Evolutionary conservation across 2,113 vertebrate genomes (phyloP).

Genomic region (Mixornis gularis): DNA sequence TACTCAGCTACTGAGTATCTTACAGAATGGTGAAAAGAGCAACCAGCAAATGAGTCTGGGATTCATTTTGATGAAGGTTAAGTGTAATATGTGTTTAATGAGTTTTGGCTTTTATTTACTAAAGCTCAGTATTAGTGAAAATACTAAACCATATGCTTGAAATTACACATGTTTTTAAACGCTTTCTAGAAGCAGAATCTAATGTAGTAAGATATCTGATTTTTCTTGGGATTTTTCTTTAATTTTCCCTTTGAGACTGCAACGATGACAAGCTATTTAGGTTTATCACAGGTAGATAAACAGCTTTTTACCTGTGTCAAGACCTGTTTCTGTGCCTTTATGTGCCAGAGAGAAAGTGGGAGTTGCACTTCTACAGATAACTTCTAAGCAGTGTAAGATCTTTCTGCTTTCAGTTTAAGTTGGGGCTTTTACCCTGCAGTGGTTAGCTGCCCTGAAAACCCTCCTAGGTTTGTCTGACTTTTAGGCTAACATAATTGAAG

Average conservation of each 20-base stretch:
- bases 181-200: background rate
- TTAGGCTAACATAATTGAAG: background rate
- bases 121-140: constrained; percentile 3
- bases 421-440: background rate
- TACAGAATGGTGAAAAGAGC: constrained; percentile 1
- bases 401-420: background rate
- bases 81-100: constrained; percentile 38
- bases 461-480: background rate
- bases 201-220: background rate
- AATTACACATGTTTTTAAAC: background rate
- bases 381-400: background rate
- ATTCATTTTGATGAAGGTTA: constrained; percentile 29
- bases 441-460: background rate
- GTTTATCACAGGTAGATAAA: background rate
- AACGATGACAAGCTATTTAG: background rate
- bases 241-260: background rate
- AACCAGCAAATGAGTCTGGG: constrained; percentile 26
- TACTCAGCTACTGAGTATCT: background rate
- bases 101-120: constrained; percentile 46
- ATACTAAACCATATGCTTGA: constrained; percentile 40
- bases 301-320: background rate
- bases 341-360: background rate
- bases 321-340: background rate
- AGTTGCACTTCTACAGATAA: background rate
- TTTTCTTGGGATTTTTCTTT: background rate